Evolutionary conservation across 1,140 invertebrate genomes (phyloP), one percentile per base, ranked within the genome.

Genomic region (Drosophila virilis): DNA sequence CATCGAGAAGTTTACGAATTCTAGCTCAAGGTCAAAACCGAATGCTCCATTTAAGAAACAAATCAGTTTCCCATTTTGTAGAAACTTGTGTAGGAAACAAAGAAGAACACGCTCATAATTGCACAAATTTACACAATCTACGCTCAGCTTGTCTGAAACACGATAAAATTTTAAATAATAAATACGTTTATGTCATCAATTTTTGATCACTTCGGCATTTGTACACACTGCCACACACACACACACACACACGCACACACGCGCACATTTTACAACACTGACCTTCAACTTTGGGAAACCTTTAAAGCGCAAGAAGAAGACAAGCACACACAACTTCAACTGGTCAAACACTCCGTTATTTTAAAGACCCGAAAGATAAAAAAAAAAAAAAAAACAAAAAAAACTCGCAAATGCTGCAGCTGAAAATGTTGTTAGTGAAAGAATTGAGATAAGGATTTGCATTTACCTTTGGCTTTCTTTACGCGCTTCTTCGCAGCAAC

Each of bases 391-490:
- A 12, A 46, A 33, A 55, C 13, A 61, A 40, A 12, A 37, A 51
- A 8, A 13, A 55, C 42, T 8, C n/a, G 13, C 33, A 51, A 33
- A 12, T 35, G 10, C 35, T 38, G 12, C 46, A 52, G 8, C 51
- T 54, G 32, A 57, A 57, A 32, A 52, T 42, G 10, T 40, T 17
- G 17, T 1, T 13, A 42, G 54, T 15, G 50, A 70, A 68, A 38
- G 45, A 46, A 46, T 46, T 10, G 17, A 46, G 4, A 66, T 48
- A 48, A 57, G 55, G 48, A 70, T 33, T 73, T 4, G 10, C 51
- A 65, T 65, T 80, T 76, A 80, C 78, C 78, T 81, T 81, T 82
- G 72, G 54, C 33, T 57, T 42, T 50, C 62, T 58, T 43, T 8
- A 28, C 22, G 6, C 70, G 57, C 32, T 12, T 43, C 61, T 80